Percentiles rank a stretch among this genome's conserved stretches.
Conservation (phyloP, 2,888 invertebrate genomes). For the Eledone cirrhosa region DNA sequence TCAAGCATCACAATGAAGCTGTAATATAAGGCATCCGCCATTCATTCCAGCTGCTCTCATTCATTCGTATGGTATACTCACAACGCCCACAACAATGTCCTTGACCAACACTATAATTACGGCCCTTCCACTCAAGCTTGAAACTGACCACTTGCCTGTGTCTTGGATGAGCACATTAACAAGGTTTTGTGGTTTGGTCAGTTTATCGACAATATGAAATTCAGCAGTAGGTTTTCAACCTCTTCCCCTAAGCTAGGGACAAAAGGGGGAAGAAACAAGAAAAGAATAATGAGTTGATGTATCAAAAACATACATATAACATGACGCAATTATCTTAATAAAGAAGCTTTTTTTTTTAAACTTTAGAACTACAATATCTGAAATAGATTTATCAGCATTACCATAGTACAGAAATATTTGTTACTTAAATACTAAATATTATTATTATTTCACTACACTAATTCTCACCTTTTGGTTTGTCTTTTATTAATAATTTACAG, state of each 20-base stretch:
- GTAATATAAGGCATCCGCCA: conserved; percentile 20
- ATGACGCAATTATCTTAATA: conserved; percentile 26
- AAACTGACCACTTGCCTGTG: conserved; percentile 51
- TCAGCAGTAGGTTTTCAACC: conserved; percentile 61
- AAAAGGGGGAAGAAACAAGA: conserved; percentile 68
- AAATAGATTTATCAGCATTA: conserved; percentile 21
- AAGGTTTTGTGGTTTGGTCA: conserved; percentile 39
- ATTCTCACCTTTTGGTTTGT: too few relatives aligned
- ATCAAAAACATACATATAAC: conserved; percentile 28
- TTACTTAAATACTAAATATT: conserved; percentile 22
- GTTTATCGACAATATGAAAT: conserved; percentile 39
- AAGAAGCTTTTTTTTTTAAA: conserved; percentile 14
- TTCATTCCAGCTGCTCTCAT: conserved; percentile 26
- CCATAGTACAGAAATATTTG: conserved; percentile 16
- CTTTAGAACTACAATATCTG: conserved; percentile 14
- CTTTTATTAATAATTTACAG: too few relatives aligned
- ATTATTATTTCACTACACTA: conserved; percentile 11
- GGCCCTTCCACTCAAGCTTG: conserved; percentile 28
- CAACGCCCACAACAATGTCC: conserved; percentile 27
- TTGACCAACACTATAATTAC: conserved; percentile 27
- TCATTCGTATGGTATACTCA: conserved; percentile 28
- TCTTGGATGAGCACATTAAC: conserved; percentile 45
- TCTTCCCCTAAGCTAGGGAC: conserved; percentile 69
- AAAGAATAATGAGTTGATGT: conserved; percentile 54
- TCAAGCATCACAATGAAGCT: conserved; percentile 24